Evolutionary conservation across 2,797 vertebrate genomes (phyloP), one percentile per base, ranked within the genome.

Genomic region (Delichon dasypus): DNA sequence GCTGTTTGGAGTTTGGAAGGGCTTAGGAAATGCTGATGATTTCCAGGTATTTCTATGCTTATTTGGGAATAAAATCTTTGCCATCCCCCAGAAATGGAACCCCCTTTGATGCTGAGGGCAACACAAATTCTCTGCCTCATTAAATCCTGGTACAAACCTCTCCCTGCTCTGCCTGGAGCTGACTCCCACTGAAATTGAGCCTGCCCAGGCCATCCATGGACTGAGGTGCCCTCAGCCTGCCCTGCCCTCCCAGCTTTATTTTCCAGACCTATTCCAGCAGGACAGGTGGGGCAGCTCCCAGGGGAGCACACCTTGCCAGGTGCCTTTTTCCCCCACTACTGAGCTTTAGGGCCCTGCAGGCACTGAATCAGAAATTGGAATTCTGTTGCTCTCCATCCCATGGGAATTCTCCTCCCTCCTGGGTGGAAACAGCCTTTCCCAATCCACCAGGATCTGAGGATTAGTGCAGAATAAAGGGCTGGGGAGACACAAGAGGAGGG

Each of bases 81-180:
- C 51, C 5, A 61, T 76, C 25, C 34, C 17, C 79, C 76, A 82
- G 44, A 83, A 89, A 72, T 38, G 80, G 76, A 88, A 87, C 16
- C 44, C 70, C 74, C 89, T 95, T 78, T 74, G 89, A 76, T 78
- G 73, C 50, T 38, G 70, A 86, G 60, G 76, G 80, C 80, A 90
- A 34, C 84, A 57, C 6, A 0, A 16, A 89, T 89, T 61, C 85
- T 85, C 88, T 90, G 83, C 90, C 73, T 96, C 89, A 64, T 91
- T 95, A 92, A 83, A 91, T 51, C 58, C 71, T 4, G 2, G 73
- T 51, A 54, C 38, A 62, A 88, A 67, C 79, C 42, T 44, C 30
- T 38, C 40, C n/a, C 44, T 50, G 73, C 83, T 88, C 75, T 44
- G 51, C 36, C 73, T 55, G 68, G 75, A 45, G 48, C 90, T 82